Conservation (phyloP, 2,888 invertebrate genomes). For the Philereme vetulata region DNA sequence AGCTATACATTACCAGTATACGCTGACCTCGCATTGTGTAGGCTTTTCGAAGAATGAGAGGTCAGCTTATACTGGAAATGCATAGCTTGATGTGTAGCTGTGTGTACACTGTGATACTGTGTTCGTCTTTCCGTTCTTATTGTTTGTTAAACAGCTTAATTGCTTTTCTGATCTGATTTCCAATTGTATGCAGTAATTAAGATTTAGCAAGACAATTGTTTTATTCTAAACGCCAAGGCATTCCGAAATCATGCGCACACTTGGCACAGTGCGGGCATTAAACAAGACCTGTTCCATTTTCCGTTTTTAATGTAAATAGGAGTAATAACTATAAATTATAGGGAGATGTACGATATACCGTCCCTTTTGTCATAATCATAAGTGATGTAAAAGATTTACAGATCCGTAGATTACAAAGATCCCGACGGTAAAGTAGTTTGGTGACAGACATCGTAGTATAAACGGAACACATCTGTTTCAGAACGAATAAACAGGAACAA, state of each 20-base stretch:
- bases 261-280: slow-evolving; percentile 20
- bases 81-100: no score
- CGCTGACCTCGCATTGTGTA: no score
- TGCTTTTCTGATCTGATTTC: slow-evolving; percentile 25
- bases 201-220: slow-evolving; percentile 20
- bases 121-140: slow-evolving; percentile 39
- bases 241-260: slow-evolving; percentile 15
- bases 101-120: slow-evolving; percentile 34
- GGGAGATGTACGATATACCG: slow-evolving; percentile 12
- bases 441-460: slow-evolving; percentile 1
- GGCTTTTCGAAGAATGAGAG: no score
- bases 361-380: slow-evolving; percentile 10
- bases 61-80: no score
- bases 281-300: background rate
- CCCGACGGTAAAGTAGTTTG: background rate
- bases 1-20: no score
- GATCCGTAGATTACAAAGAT: background rate
- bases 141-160: slow-evolving; percentile 42
- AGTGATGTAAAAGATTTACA: background rate
- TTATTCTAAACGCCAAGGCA: slow-evolving; percentile 15
- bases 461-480: slow-evolving; percentile 14
- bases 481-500: slow-evolving; percentile 9
- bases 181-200: slow-evolving; percentile 18
- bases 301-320: slow-evolving; percentile 8
- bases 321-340: slow-evolving; percentile 13